phyloP scores from a whole-genome alignment of 2,797 vertebrate genomes.

The Adelosebastes latens region DNA sequence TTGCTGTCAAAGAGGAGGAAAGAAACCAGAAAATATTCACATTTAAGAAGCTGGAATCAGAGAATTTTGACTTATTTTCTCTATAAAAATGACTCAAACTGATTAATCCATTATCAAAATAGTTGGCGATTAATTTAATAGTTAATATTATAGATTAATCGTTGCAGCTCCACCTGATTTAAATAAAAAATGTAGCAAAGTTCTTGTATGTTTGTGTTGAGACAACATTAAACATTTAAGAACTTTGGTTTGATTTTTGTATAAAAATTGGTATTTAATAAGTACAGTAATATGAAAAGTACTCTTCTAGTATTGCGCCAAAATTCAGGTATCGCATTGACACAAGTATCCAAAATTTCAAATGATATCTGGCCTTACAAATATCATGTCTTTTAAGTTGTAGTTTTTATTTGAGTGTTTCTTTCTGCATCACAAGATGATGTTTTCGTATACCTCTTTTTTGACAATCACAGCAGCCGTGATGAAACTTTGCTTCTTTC shows the following conservation, averaged over 20 bases:
- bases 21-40: too few relatives aligned
- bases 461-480: background rate
- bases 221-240: too few relatives aligned
- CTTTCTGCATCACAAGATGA: background rate
- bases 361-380: background rate
- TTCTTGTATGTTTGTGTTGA: background rate
- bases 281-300: background rate
- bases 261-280: too few relatives aligned
- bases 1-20: too few relatives aligned
- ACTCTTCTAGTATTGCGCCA: background rate
- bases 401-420: background rate
- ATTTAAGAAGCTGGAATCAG: too few relatives aligned
- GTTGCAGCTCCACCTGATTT: background rate
- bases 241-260: too few relatives aligned
- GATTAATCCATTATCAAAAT: too few relatives aligned
- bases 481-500: background rate
- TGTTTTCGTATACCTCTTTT: background rate
- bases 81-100: too few relatives aligned
- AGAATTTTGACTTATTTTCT: too few relatives aligned
- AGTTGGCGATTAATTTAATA: too few relatives aligned
- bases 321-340: background rate
- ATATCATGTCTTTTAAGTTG: background rate
- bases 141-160: too few relatives aligned
- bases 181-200: background rate
- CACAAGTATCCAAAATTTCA: background rate